Base-by-base conservation (phyloP, 2,797 vertebrate genomes). In the Diglossa cyanea region DNA sequence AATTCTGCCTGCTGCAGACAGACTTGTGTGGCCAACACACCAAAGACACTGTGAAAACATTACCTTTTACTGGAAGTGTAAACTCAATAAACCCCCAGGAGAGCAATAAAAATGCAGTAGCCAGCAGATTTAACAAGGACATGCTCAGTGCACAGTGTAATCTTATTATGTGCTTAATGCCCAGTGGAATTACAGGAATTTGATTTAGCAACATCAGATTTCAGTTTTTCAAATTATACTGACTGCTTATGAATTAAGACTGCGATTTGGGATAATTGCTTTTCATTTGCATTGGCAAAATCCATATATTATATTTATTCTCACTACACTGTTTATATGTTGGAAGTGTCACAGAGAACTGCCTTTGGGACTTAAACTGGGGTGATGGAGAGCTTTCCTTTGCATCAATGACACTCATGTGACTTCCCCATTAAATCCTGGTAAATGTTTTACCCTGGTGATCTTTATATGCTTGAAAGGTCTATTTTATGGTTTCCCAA, bases 171-270 rank as follows among this genome's bases (percentile, higher is more conserved):
- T 96, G 92, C 94, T 96, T 94, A 93, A 96, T 93, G 94, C 96
- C 95, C 94, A 58, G 88, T 89, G 95, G 97, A 98, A 98, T 97
- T 94, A 91, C 77, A 94, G 82, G 96, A 97, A 97, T 96, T 96
- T 97, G 95, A 96, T 97, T 97, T 96, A 96, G 96, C 95, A 96
- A 97, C 88, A 92, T 96, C 95, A 98, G 94, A 97, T 96, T 94
- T 94, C 94, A 76, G 88, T 97, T 96, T 97, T 95, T 97, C 94
- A 96, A 96, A 97, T 97, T 97, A 96, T 91, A 95, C 81, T 83
- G 86, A 93, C 94, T 95, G 91, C 86, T 96, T 96, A 88, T 93
- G 90, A 96, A 96, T 94, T 97, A 96, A 91, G 85, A 85, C 74
- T 82, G 72, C 6, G 30, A 96, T 97, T 97, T 95, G 93, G 83